Base-by-base conservation (phyloP, 2,888 invertebrate species). In the Polydrusus cervinus region DNA sequence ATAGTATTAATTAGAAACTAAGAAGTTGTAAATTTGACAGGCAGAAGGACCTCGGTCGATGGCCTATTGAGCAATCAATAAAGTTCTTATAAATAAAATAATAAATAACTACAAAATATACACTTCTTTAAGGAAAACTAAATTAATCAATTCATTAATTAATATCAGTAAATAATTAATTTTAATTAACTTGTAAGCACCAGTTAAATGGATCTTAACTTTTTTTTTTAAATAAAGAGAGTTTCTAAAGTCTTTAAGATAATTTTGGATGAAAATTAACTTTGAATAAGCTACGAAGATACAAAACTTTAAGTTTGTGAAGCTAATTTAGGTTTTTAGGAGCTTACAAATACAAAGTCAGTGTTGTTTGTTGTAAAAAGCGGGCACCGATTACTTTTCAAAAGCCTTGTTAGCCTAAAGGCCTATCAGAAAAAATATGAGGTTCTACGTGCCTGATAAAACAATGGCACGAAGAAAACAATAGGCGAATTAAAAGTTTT, bases 101-200 rank as follows among this genome's bases (percentile, higher is more conserved):
- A n/a, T n/a, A n/a, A n/a, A n/a, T n/a, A n/a, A n/a, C 2, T n/a
- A 45, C n/a, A n/a, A 45, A 45, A 47, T 16, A 8, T 1, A 47
- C 13, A 16, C 3, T 34, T 7, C 43, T 2, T n/a, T 43, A 8
- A 47, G 16, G 16, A 1, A 16, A 47, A 14, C 7, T 16, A 47
- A 47, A 47, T 43, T 47, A 47, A 47, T 47, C 5, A 25, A n/a
- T n/a, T n/a, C n/a, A n/a, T n/a, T n/a, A n/a, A n/a, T n/a, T 47
- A 47, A 7, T 47, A 16, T 5, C 47, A 16, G 16, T 8, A 47
- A 47, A 47, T 47, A 47, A 16, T 47, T 47, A 47, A 47, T 1
- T 47, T 47, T 47, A 14, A 47, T 47, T 47, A 16, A 47, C 8
- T 47, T 16, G 16, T 14, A 14, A 14, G n/a, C 9, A 1, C 9